Evolutionary conservation across 2,113 vertebrate genomes (phyloP).

Genomic region (Leptobrachium leishanense): DNA sequence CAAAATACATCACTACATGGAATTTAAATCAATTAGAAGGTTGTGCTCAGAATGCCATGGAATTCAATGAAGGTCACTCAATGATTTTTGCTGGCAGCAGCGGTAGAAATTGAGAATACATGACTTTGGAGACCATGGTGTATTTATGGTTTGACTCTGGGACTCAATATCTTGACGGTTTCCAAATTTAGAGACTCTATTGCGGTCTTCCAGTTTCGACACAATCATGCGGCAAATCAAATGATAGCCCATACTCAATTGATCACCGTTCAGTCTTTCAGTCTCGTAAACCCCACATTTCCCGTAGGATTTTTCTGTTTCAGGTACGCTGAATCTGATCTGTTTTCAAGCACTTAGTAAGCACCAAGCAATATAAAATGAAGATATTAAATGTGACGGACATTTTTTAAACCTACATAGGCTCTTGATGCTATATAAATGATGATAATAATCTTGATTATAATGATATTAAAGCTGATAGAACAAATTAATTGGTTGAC

Average conservation of each 20-base stretch:
- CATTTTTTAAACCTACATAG: too few species aligned
- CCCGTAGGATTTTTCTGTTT: constrained; percentile 1
- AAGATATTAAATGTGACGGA: too few species aligned
- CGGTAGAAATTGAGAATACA: background rate
- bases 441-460: too few species aligned
- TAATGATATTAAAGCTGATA: too few species aligned
- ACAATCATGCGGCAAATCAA: constrained; percentile 9
- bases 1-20: too few species aligned
- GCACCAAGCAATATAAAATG: too few species aligned
- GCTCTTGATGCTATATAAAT: too few species aligned
- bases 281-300: constrained; percentile 1
- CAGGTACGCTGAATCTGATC: background rate
- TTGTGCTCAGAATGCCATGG: background rate
- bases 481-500: too few species aligned
- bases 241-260: constrained; percentile 4
- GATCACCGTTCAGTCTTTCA: background rate
- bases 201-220: background rate
- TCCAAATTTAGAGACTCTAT: constrained; percentile 2
- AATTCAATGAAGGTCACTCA: constrained; percentile 4
- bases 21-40: too few species aligned
- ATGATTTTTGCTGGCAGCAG: background rate
- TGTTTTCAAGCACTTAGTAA: too few species aligned
- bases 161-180: constrained; percentile 13
- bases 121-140: background rate
- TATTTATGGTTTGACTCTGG: constrained; percentile 2